Conservation (phyloP, 2,113 vertebrate species). For the Porphyrio hochstetteri region DNA sequence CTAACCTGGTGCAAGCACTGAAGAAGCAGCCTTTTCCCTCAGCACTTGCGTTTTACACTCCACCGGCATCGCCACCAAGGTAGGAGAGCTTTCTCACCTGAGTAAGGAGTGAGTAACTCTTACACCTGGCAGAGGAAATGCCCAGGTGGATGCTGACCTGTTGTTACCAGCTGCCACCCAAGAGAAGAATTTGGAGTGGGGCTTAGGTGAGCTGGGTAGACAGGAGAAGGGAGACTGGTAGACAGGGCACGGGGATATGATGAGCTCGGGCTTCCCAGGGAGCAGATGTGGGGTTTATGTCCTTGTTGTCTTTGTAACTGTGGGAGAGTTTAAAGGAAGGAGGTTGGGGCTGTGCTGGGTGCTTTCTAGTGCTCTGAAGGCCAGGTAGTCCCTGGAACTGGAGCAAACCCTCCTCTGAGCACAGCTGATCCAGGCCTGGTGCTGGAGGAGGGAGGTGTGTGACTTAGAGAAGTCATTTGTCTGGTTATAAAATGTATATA, state of each 20-base stretch:
- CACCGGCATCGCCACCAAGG: slow-evolving; percentile 91
- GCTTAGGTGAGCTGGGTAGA: not conserved
- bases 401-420: not conserved
- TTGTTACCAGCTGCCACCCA: not conserved
- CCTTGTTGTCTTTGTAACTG: accelerated
- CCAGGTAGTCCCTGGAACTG: not conserved
- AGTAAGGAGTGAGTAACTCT: accelerated
- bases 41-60: slow-evolving; percentile 89
- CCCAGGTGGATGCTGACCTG: accelerated
- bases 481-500: not conserved
- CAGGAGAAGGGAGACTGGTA: not conserved
- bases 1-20: slow-evolving; percentile 95
- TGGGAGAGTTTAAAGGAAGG: not conserved
- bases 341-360: not conserved
- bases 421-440: not conserved
- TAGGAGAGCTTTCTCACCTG: slow-evolving; percentile 37
- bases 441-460: not conserved
- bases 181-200: not conserved
- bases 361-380: not conserved
- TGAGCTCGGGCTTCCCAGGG: not conserved
- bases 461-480: not conserved
- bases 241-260: accelerated
- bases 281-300: not conserved
- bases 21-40: slow-evolving; percentile 96
- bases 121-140: not conserved